Percentiles rank a stretch among this genome's conserved stretches.
Evolutionary conservation across 2,888 invertebrate genomes (phyloP).

Genomic region (Callinectes sapidus): DNA sequence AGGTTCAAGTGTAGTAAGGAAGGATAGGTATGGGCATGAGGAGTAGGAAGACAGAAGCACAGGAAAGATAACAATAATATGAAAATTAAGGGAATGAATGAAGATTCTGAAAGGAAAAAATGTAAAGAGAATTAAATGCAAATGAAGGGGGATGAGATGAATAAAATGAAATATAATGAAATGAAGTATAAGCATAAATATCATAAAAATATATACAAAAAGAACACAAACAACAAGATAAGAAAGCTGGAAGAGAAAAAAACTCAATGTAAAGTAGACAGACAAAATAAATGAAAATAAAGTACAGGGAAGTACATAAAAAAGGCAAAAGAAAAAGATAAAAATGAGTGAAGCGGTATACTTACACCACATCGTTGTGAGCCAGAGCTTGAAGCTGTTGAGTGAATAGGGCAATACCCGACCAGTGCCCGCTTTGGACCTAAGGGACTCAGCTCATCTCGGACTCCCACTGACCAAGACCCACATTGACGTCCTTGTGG

Average conservation of each 20-base stretch:
- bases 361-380: conserved; percentile 51
- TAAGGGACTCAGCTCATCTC: conserved; percentile 49
- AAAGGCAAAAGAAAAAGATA: background rate
- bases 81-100: background rate
- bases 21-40: background rate
- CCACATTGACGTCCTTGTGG: conserved; percentile 67
- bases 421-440: conserved; percentile 66
- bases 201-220: background rate
- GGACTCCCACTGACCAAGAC: conserved; percentile 56
- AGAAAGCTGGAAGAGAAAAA: background rate
- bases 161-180: background rate
- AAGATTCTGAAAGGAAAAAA: background rate
- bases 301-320: background rate
- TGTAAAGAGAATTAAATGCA: background rate
- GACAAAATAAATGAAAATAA: background rate
- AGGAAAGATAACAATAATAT: background rate
- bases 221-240: background rate
- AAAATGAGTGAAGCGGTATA: background rate
- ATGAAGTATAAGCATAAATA: background rate
- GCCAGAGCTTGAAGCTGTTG: background rate
- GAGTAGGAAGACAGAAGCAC: background rate
- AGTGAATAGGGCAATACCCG: conserved; percentile 61
- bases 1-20: background rate
- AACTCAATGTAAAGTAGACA: background rate
- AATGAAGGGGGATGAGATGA: background rate